phyloP scores from a whole-genome alignment of 2,888 invertebrate species.

The Raillietiella orientalis region DNA sequence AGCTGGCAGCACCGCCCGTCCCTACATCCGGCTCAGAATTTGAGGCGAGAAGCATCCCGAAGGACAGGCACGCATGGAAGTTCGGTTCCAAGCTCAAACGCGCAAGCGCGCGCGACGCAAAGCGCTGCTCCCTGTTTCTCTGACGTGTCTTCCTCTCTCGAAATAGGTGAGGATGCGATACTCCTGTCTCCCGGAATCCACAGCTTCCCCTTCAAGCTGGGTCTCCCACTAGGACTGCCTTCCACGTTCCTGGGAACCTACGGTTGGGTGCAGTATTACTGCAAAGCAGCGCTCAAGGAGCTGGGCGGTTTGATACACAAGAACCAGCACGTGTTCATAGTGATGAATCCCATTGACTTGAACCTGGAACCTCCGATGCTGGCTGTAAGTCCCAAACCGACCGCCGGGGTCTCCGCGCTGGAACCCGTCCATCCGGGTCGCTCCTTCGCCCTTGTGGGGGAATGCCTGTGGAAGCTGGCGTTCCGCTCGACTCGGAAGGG shows the following conservation, averaged over 20 bases:
- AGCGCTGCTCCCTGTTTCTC: no score
- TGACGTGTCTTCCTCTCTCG: no score
- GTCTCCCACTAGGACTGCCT: conserved; percentile 55
- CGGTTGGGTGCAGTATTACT: conserved; percentile 82
- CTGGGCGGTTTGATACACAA: conserved; percentile 67
- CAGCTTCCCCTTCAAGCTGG: conserved; percentile 75
- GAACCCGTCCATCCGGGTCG: conserved; percentile 1
- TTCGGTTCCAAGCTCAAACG: no score
- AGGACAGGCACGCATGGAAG: no score
- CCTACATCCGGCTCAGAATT: no score
- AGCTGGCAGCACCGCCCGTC: no score
- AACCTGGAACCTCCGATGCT: conserved; percentile 61
- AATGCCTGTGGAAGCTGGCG: not conserved
- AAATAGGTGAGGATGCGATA: conserved; percentile 38
- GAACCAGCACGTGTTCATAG: conserved; percentile 86
- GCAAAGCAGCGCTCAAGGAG: conserved; percentile 31
- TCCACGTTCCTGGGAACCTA: conserved; percentile 76
- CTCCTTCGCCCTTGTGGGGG: not conserved
- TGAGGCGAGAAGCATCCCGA: no score
- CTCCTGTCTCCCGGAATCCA: conserved; percentile 68
- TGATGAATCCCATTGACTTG: conserved; percentile 78
- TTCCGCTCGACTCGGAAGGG: not conserved
- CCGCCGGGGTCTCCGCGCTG: no score
- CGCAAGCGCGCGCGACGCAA: no score
- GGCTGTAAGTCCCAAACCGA: conserved; percentile 31